phyloP scores from a whole-genome alignment of 1,140 invertebrate species.

The Panonychus citri region DNA sequence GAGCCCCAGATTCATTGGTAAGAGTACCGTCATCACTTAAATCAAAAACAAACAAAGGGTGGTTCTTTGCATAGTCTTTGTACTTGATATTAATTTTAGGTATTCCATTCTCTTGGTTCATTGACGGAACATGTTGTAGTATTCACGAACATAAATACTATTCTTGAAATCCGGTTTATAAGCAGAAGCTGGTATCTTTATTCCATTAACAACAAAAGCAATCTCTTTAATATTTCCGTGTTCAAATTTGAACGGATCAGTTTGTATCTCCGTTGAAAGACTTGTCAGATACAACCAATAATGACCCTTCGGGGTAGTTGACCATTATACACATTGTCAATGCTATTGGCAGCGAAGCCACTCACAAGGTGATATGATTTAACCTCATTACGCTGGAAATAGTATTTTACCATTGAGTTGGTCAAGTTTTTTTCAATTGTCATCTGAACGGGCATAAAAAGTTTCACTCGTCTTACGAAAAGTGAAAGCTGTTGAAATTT shows the following conservation, averaged over 20 bases:
- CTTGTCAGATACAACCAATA: not conserved
- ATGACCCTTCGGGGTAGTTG: not conserved
- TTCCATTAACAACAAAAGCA: not conserved
- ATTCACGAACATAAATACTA: not conserved
- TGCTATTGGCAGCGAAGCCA: not conserved
- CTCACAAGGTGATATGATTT: not conserved
- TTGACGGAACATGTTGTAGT: not conserved
- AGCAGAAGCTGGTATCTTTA: not conserved
- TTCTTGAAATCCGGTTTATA: not conserved
- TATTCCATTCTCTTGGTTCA: not conserved
- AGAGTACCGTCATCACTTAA: not conserved
- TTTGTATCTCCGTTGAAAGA: not conserved
- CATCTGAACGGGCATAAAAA: not conserved
- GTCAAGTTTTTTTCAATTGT: not conserved
- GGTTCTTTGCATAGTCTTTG: not conserved
- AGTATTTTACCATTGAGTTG: not conserved
- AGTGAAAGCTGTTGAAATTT: not conserved
- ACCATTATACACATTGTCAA: not conserved
- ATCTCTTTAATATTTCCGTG: not conserved
- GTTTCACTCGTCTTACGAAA: not conserved
- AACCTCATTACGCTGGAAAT: not conserved
- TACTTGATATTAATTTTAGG: not conserved
- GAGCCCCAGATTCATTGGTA: not conserved
- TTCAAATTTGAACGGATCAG: not conserved
- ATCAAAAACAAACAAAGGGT: not conserved